A percentile compares a stretch with the other conserved stretches of the same genome.
phyloP scores from a whole-genome alignment of 2,797 vertebrate species.

The Enteromius radiatus region DNA sequence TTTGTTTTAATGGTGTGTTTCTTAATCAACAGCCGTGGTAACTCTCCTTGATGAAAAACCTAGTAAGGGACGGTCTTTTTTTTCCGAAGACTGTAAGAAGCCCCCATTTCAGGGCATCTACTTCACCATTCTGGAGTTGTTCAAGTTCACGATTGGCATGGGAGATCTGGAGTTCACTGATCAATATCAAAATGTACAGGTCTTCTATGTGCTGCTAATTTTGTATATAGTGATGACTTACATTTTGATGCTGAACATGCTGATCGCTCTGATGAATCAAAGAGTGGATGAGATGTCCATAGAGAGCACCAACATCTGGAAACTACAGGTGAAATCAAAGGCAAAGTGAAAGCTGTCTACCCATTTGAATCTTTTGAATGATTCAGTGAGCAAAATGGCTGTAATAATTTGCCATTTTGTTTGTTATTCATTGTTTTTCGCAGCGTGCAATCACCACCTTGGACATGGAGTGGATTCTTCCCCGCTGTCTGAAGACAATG shows the following conservation, averaged over 20 bases:
- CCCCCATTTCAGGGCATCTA: conserved; percentile 75
- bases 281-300: conserved; percentile 83
- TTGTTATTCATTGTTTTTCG: not conserved
- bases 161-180: conserved; percentile 92
- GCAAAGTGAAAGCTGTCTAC: not conserved
- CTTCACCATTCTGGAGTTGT: conserved; percentile 87
- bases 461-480: conserved; percentile 90
- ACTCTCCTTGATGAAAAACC: conserved; percentile 78
- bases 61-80: not conserved
- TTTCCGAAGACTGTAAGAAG: conserved; percentile 33
- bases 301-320: conserved; percentile 89
- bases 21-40: conserved; percentile 81
- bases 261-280: conserved; percentile 93
- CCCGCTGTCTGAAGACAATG: conserved; percentile 75
- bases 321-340: conserved; percentile 84
- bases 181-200: conserved; percentile 78
- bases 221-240: conserved; percentile 92
- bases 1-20: conserved; percentile 3
- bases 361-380: not conserved
- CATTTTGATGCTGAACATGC: conserved; percentile 95
- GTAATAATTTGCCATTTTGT: not conserved
- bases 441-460: conserved; percentile 93
- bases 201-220: conserved; percentile 89
- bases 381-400: not conserved
- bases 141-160: conserved; percentile 98